Conservation (phyloP, 2,888 invertebrate genomes). For the Exocentrus adspersus region DNA sequence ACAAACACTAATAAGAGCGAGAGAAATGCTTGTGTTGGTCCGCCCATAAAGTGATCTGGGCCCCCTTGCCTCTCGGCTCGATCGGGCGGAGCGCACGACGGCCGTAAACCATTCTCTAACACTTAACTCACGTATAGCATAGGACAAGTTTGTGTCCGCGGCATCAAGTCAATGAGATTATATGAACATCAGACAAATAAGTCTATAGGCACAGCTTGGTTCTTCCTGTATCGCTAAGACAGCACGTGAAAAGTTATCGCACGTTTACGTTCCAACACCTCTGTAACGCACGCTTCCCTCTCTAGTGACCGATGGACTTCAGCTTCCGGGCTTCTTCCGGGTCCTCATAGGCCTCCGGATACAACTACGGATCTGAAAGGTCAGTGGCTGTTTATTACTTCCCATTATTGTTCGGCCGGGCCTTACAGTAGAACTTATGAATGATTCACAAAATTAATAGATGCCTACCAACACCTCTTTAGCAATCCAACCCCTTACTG, state of each 20-base stretch:
- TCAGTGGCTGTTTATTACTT: conserved; percentile 63
- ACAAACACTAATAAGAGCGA: conserved; percentile 46
- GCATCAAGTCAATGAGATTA: conserved; percentile 57
- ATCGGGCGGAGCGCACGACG: conserved; percentile 61
- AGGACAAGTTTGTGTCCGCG: conserved; percentile 63
- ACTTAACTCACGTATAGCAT: conserved; percentile 65
- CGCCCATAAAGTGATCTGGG: conserved; percentile 63
- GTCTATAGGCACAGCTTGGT: conserved; percentile 30
- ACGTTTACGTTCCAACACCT: conserved; percentile 32
- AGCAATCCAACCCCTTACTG: conserved; percentile 6
- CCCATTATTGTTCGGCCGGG: conserved; percentile 48
- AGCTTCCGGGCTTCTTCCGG: conserved; percentile 62
- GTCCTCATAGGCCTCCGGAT: conserved; percentile 59
- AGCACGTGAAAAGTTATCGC: conserved; percentile 33
- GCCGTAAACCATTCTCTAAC: conserved; percentile 65
- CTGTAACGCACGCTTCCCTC: conserved; percentile 38
- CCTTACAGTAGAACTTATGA: conserved; percentile 19
- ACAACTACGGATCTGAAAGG: conserved; percentile 60
- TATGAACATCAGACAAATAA: conserved; percentile 39
- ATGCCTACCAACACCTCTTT: too few species aligned
- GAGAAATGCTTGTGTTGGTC: conserved; percentile 64
- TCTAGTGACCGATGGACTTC: conserved; percentile 62
- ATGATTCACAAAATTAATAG: not conserved
- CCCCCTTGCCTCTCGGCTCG: conserved; percentile 52
- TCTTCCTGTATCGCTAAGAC: conserved; percentile 27